A percentile compares a stretch with the other conserved stretches of the same genome.
These are phyloP conservation scores for Vulpes vulpes DNA, from an alignment of 2,113 vertebrate species.

Conservation along the genomic window DNA sequence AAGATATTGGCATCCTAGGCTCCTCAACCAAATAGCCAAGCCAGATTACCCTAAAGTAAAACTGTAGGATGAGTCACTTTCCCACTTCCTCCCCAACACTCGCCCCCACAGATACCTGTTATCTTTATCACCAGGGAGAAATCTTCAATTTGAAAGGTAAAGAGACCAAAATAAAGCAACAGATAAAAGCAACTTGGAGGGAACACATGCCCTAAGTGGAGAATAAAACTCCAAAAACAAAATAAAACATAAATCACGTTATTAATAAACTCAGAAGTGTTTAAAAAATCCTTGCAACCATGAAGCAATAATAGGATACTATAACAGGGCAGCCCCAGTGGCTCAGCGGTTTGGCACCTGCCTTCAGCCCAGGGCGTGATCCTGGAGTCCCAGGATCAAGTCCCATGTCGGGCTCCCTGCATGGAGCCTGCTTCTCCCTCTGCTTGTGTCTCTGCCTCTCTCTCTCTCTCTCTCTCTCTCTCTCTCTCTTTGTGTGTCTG, in stretches of 20 bases:
- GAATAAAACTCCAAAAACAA: neutral
- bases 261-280: neutral
- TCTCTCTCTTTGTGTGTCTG: too few relatives aligned
- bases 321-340: neutral
- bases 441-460: too few relatives aligned
- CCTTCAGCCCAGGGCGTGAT: too few relatives aligned
- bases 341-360: too few relatives aligned
- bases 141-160: neutral
- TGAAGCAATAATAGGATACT: conserved; percentile 23
- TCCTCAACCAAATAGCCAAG: neutral
- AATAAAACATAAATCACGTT: conserved; percentile 31
- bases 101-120: neutral
- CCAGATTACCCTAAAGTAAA: neutral
- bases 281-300: neutral
- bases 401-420: too few relatives aligned
- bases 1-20: neutral
- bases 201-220: neutral
- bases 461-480: too few relatives aligned
- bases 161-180: conserved; percentile 18
- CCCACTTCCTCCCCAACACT: neutral
- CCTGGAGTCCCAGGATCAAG: too few relatives aligned
- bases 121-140: neutral
- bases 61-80: neutral
- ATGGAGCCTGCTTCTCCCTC: too few relatives aligned
- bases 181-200: conserved; percentile 1